Percentiles rank a stretch among this genome's conserved stretches.
Conservation (phyloP, 2,888 invertebrate species). For the Orthosia gothica region DNA sequence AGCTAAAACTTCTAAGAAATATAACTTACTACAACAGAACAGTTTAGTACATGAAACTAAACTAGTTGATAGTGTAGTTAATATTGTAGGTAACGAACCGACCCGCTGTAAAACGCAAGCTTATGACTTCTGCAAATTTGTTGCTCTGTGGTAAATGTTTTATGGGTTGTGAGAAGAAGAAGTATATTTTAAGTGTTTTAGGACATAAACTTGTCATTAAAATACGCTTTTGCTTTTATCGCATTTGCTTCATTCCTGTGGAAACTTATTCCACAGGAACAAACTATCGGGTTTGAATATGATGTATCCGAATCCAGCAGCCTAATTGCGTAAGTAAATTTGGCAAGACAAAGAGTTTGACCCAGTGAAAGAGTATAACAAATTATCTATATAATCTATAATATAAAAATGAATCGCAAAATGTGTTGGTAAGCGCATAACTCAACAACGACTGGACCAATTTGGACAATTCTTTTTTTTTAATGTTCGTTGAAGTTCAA, state of each 20-base stretch:
- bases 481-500: no score
- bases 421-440: no score
- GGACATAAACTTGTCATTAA: not conserved
- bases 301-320: no score
- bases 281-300: no score
- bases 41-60: slow-evolving; percentile 30
- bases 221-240: not conserved
- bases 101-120: slow-evolving; percentile 28
- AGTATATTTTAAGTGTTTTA: not conserved
- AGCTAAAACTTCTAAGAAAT: slow-evolving; percentile 1
- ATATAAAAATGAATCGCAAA: no score
- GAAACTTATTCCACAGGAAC: no score
- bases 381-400: no score
- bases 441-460: no score
- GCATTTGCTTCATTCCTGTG: not conserved
- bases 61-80: slow-evolving; percentile 46
- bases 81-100: slow-evolving; percentile 40
- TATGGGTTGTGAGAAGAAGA: not conserved
- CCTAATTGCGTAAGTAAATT: no score
- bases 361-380: no score
- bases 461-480: no score
- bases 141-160: slow-evolving; percentile 20
- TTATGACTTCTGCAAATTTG: slow-evolving; percentile 42
- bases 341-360: no score
- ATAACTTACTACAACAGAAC: slow-evolving; percentile 23